Conservation (phyloP, 2,797 vertebrate species). For the Enteromius afrohamiltoni region DNA sequence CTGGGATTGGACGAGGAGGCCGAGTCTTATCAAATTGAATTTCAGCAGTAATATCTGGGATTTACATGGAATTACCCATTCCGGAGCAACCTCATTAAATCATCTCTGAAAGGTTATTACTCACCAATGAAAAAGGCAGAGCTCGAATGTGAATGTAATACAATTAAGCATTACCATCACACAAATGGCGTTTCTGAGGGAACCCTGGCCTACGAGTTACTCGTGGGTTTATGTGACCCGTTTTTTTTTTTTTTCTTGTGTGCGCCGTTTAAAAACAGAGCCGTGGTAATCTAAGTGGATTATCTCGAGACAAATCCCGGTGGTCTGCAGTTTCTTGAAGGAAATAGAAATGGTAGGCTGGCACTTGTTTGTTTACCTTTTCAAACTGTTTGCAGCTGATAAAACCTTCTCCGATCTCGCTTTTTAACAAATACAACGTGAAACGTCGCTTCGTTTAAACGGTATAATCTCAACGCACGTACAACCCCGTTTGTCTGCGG, state of each 20-base stretch:
- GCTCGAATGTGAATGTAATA: constrained; percentile 47
- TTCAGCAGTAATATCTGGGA: constrained; percentile 62
- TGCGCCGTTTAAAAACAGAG: constrained; percentile 77
- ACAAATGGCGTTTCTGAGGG: constrained; percentile 45
- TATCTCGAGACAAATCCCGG: constrained; percentile 80
- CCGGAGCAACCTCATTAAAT: constrained; percentile 64
- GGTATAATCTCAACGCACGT: not conserved
- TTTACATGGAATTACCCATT: constrained; percentile 62
- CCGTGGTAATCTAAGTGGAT: constrained; percentile 81
- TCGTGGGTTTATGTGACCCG: constrained; percentile 74
- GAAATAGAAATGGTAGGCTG: constrained; percentile 65
- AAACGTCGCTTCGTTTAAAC: not conserved
- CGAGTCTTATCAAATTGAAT: constrained; percentile 64
- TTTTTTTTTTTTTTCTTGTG: constrained; percentile 73
- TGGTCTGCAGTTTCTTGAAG: constrained; percentile 76
- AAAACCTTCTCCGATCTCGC: not conserved
- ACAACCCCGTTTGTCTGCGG: not conserved
- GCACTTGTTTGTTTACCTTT: constrained; percentile 71
- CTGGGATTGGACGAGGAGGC: constrained; percentile 62
- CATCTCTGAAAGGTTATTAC: constrained; percentile 62
- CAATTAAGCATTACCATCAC: constrained; percentile 51
- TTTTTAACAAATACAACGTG: not conserved
- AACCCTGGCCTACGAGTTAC: constrained; percentile 46
- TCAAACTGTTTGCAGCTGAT: constrained; percentile 54
- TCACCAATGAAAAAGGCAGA: constrained; percentile 55